Percentiles rank a stretch among this genome's conserved stretches.
Evolutionary conservation across 2,888 invertebrate species (phyloP).

Genomic region (Saturnia pavonia): DNA sequence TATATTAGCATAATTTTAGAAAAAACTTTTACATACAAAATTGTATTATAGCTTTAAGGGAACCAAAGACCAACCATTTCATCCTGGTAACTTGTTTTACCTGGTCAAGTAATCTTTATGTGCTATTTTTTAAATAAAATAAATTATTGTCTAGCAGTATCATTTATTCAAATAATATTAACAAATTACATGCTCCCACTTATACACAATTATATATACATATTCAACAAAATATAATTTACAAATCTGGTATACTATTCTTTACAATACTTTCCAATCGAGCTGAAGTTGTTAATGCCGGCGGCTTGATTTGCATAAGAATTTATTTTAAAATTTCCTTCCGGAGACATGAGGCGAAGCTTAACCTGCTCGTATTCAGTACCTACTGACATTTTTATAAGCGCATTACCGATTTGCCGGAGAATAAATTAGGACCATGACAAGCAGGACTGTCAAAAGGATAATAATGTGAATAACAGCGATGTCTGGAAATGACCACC

Average conservation of each 20-base stretch:
- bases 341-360: too few relatives aligned
- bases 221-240: slow-evolving; percentile 11
- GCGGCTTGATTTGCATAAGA: background rate
- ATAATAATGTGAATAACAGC: too few relatives aligned
- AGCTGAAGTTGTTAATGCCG: background rate
- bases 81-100: background rate
- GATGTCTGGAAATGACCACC: too few relatives aligned
- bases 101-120: background rate
- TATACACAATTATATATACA: slow-evolving; percentile 26
- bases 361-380: too few relatives aligned
- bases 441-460: too few relatives aligned
- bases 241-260: background rate
- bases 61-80: background rate
- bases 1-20: background rate
- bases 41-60: background rate
- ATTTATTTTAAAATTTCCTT: background rate
- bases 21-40: background rate
- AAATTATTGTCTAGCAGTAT: slow-evolving; percentile 18
- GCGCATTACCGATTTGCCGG: too few relatives aligned
- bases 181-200: slow-evolving; percentile 47
- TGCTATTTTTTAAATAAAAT: background rate
- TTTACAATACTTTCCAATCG: background rate
- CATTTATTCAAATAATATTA: slow-evolving; percentile 63
- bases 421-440: too few relatives aligned
- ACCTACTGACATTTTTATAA: too few relatives aligned